Evolutionary conservation across 2,113 vertebrate species (phyloP).

Genomic region (Sylvietta virens): DNA sequence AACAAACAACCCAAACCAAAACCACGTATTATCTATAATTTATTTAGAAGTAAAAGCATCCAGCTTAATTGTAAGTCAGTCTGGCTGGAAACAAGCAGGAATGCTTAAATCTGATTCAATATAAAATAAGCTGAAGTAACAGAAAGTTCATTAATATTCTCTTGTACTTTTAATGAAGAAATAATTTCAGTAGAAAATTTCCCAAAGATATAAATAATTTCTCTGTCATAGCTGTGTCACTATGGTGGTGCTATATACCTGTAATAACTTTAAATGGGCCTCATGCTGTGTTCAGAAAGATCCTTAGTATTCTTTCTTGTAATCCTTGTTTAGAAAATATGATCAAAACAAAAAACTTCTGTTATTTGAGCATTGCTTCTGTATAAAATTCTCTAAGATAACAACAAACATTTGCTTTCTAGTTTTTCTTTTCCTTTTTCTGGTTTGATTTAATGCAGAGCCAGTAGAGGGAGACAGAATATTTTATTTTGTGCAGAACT

Average conservation of each 20-base stretch:
- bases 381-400: background rate
- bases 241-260: background rate
- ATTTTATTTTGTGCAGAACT: background rate
- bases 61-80: background rate
- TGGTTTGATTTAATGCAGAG: background rate
- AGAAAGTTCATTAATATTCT: background rate
- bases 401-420: background rate
- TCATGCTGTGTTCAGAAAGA: background rate
- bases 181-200: background rate
- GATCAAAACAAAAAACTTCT: background rate
- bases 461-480: conserved; percentile 50
- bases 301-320: background rate
- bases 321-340: background rate
- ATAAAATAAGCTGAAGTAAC: background rate
- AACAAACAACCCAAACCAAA: background rate
- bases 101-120: background rate
- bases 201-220: background rate
- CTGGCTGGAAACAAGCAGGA: background rate
- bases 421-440: background rate
- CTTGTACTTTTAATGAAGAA: background rate
- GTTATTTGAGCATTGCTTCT: background rate
- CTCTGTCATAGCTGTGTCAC: background rate
- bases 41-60: background rate
- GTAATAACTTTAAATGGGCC: background rate
- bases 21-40: background rate